Evolutionary conservation across 1,140 invertebrate genomes (phyloP), one percentile per base, ranked within the genome.

Genomic region (Lineus longissimus): DNA sequence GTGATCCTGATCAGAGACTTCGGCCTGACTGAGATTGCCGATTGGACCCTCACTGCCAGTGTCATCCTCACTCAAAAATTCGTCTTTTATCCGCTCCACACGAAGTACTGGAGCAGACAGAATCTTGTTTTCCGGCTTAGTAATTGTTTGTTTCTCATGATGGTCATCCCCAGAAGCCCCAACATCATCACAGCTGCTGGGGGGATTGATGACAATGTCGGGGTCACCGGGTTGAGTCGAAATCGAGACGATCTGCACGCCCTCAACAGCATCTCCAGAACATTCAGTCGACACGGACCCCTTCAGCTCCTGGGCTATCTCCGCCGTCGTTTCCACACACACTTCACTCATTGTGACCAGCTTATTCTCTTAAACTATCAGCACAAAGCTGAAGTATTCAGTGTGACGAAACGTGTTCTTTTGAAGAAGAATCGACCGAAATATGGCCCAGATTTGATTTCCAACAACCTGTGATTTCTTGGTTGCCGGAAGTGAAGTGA

Each of bases 61-160:
- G 22, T 78, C 78, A 54, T 77, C 71, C 33, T 78, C 76, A 64
- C 73, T 77, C 2, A 70, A 69, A 19, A 70, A 69, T 61, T 73
- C 74, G 17, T 72, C 73, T 59, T 73, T 73, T 11, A 78, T 54
- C 55, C 74, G 60, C 62, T 78, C 77, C 36, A 79, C 69, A 36
- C 75, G 69, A 23, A 76, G 64, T 22, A 58, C 47, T 6, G 68
- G 59, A 6, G 64, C 67, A 15, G 60, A 19, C n/a, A 51, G 9
- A 6, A 51, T 51, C 47, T 51, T 51, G n/a, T 27, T n/a, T 51
- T 4, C n/a, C 4, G n/a, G n/a, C 9, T 27, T 4, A 6, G 6
- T n/a, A 23, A 7, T 7, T 51, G 4, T 6, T 27, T 51, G 47
- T 51, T 27, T 9, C 6, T 15, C 33, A 36, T 15, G 4, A 15